Percentiles rank a stretch among this genome's conserved stretches.
These are phyloP conservation scores for Brachyrhaphis roseni DNA, from an alignment of 2,797 vertebrate species.

Conservation along the genomic window DNA sequence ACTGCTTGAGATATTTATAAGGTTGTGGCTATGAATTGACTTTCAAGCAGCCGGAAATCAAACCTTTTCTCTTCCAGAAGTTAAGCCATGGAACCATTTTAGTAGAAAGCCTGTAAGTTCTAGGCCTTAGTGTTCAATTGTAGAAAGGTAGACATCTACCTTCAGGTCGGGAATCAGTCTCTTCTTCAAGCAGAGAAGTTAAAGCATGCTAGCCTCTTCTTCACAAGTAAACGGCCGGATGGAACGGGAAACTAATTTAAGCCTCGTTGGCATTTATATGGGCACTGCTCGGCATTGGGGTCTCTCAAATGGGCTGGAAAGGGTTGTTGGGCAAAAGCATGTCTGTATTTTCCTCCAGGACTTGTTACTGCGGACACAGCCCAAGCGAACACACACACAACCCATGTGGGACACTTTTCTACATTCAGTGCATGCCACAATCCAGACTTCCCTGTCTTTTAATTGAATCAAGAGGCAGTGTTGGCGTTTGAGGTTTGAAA, in stretches of 20 bases:
- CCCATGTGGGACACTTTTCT: not conserved
- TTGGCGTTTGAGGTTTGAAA: not conserved
- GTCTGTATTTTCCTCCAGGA: not conserved
- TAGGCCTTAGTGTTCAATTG: not conserved
- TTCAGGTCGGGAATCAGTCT: not conserved
- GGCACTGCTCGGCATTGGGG: not conserved
- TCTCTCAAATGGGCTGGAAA: not conserved
- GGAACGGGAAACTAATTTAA: not conserved
- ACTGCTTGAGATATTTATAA: not conserved
- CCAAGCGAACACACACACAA: not conserved
- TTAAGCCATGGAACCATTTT: not conserved
- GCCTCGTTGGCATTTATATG: not conserved
- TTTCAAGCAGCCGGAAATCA: not conserved
- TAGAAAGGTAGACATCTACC: not conserved
- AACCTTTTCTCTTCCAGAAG: not conserved
- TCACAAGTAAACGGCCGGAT: not conserved
- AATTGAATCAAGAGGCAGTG: conserved; percentile 1
- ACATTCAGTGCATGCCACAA: not conserved
- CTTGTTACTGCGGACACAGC: not conserved
- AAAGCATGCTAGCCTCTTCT: not conserved
- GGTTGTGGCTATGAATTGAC: not conserved
- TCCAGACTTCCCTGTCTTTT: not conserved
- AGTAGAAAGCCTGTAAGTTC: not conserved
- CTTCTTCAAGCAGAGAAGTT: not conserved
- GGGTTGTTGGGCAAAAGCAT: not conserved